Evolutionary conservation across 2,797 vertebrate genomes (phyloP).

Genomic region (Cyprinella venusta): DNA sequence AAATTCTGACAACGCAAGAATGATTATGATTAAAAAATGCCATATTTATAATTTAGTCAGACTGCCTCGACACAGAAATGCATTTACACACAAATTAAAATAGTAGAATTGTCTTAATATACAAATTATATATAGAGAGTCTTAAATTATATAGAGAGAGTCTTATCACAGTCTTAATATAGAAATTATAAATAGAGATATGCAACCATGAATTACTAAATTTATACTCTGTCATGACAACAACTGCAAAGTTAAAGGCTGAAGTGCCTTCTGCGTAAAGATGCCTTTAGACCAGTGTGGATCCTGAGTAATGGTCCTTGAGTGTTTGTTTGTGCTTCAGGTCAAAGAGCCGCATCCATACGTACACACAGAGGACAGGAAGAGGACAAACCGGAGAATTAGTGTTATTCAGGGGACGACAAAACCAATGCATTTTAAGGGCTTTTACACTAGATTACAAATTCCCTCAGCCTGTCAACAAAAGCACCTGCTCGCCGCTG

Average conservation of each 20-base stretch:
- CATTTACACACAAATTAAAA: neutral
- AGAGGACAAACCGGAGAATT: conserved; percentile 50
- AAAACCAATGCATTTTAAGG: conserved; percentile 60
- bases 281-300: neutral
- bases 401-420: conserved; percentile 40
- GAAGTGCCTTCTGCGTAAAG: neutral
- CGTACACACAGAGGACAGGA: conserved; percentile 38
- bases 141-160: too few species aligned
- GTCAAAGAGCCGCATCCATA: conserved; percentile 13
- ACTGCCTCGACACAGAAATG: neutral
- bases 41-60: neutral
- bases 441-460: conserved; percentile 73
- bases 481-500: conserved; percentile 74
- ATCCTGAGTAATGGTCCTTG: conserved; percentile 20
- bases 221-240: neutral
- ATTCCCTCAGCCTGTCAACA: conserved; percentile 71
- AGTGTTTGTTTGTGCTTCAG: conserved; percentile 32
- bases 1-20: neutral
- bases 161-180: neutral
- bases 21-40: neutral
- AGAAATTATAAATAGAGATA: neutral
- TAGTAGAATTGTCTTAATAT: neutral
- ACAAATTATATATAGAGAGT: neutral
- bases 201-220: neutral
- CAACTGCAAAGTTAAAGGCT: neutral